Conservation (phyloP, 2,888 invertebrate genomes). For the Linnaemya tessellans region DNA sequence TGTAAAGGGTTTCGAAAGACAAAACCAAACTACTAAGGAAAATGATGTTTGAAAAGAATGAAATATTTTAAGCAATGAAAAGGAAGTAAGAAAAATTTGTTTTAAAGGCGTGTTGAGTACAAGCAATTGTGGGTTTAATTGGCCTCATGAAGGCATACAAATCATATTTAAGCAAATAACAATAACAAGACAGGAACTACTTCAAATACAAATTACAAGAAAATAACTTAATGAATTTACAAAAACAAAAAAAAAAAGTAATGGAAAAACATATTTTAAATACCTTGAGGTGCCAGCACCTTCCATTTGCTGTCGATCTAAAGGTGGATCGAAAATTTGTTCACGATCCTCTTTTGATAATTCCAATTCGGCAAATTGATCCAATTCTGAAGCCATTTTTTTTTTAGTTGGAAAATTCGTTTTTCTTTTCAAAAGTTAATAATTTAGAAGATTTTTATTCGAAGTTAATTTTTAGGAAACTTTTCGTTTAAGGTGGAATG, state of each 20-base stretch:
- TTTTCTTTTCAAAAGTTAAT: background rate
- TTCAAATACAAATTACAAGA: constrained; percentile 36
- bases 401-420: constrained; percentile 57
- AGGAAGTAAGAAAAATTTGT: constrained; percentile 28
- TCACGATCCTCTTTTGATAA: constrained; percentile 89
- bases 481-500: constrained; percentile 34
- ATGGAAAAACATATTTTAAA: constrained; percentile 71
- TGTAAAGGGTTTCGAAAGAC: background rate
- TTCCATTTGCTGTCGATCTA: constrained; percentile 83
- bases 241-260: constrained; percentile 25
- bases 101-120: constrained; percentile 60
- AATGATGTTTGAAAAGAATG: constrained; percentile 10
- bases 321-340: constrained; percentile 88
- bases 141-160: constrained; percentile 62
- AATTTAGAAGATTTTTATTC: background rate
- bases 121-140: constrained; percentile 70
- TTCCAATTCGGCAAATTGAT: constrained; percentile 89
- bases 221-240: constrained; percentile 8
- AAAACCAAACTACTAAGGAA: constrained; percentile 26
- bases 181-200: constrained; percentile 37
- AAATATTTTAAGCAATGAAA: background rate
- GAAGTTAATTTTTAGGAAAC: constrained; percentile 10
- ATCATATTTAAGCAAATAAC: constrained; percentile 20
- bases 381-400: constrained; percentile 83
- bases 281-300: constrained; percentile 84